Base-by-base conservation (phyloP, 2,797 vertebrate genomes). In the Microctenopoma steveboyesi region DNA sequence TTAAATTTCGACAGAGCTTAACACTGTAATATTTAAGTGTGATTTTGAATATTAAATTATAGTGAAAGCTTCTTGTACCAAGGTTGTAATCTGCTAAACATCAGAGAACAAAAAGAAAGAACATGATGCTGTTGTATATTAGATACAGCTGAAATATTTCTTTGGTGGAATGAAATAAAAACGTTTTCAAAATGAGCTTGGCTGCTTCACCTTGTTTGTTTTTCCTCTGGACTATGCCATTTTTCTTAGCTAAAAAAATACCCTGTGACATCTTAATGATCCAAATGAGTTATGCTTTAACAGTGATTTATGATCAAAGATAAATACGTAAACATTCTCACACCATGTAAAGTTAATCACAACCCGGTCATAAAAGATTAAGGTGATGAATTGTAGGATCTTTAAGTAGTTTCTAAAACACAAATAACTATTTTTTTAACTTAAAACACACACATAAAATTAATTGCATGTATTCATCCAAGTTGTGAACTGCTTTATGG, bases 241-340 rank as follows among this genome's bases (percentile, higher is more conserved):
- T 80, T 48, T 72, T 70, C 48, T 64, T 3, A n/a, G n/a, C 54
- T 25, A 39, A 47, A 63, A 58, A 71, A 84, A 76, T 33, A 62
- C 35, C 49, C 16, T 3, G 30, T 4, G 18, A 22, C 45, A 39
- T 42, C 22, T 46, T 74, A 63, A 74, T 79, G 72, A 68, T 11
- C 46, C 28, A 51, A 75, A 61, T 61, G 42, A 66, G 68, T 28
- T 54, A 47, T 60, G 51, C 51, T 56, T 64, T 3, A 5, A 30
- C 1, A 12, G 7, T 33, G n/a, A 33, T 33, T 33, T 33, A 33
- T 7, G 5, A 33, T 33, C 30, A 33, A 33, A 33, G 30, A 33
- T 33, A 33, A 33, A 11, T 6, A 50, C 18, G 22, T 46, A 42
- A 0, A n/a, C 9, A 37, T 61, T 70, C 40, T 67, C 54, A 28